phyloP scores from a whole-genome alignment of 1,140 invertebrate genomes.

The Latrodectus geometricus region DNA sequence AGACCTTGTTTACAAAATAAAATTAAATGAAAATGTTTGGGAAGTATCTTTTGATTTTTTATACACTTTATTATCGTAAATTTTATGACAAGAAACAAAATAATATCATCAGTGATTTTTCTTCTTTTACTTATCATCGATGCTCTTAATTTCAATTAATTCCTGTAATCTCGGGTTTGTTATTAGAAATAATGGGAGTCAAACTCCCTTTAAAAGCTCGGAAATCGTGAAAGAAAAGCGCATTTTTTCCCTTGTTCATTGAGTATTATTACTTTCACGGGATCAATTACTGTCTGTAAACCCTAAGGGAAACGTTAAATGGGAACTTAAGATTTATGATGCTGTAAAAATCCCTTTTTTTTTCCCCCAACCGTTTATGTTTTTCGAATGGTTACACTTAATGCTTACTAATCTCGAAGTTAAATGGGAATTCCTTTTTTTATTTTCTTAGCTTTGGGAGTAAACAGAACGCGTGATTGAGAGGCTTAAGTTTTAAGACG shows the following conservation, averaged over 20 bases:
- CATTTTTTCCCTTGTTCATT: neutral
- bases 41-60: no score
- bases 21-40: no score
- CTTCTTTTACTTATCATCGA: neutral
- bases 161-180: neutral
- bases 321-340: constrained; percentile 25
- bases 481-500: no score
- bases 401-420: constrained; percentile 43
- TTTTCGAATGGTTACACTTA: constrained; percentile 37
- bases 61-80: no score
- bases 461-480: no score
- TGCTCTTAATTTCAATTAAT: constrained; percentile 17
- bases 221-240: constrained; percentile 17
- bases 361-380: constrained; percentile 25
- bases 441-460: neutral
- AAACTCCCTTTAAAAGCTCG: constrained; percentile 11
- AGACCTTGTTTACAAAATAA: no score
- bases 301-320: constrained; percentile 15
- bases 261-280: constrained; percentile 13
- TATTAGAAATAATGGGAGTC: neutral
- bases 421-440: constrained; percentile 26
- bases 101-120: neutral
- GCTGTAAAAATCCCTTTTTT: constrained; percentile 17
- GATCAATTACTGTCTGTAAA: constrained; percentile 34
- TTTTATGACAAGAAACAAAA: no score